These are phyloP conservation scores for Yoshiicerus persimilis DNA, from an alignment of 1,140 invertebrate genomes.

Conservation along the genomic window DNA sequence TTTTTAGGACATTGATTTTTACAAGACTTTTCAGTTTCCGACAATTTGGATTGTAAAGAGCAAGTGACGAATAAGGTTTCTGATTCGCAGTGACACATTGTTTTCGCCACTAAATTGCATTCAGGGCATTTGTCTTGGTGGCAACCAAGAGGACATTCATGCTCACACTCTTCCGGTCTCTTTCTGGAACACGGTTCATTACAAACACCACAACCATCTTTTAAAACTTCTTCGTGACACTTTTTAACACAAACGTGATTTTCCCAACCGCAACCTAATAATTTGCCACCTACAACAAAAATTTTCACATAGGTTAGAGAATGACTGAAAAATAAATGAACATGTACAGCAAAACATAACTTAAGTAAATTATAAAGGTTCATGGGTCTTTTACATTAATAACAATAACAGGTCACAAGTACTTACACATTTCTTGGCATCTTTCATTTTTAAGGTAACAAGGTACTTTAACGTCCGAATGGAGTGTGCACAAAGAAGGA, in stretches of 20 bases:
- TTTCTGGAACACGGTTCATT: conserved; percentile 67
- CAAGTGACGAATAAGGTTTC: conserved; percentile 43
- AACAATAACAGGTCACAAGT: too few species aligned
- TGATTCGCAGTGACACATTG: conserved; percentile 42
- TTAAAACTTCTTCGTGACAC: conserved; percentile 51
- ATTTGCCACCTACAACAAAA: conserved; percentile 42
- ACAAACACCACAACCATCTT: conserved; percentile 69
- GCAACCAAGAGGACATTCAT: conserved; percentile 73
- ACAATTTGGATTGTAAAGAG: conserved; percentile 29
- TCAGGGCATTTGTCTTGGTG: conserved; percentile 59
- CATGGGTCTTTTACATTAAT: too few species aligned
- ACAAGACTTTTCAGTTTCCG: conserved; percentile 57
- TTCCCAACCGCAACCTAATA: conserved; percentile 52
- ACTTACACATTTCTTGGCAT: conserved; percentile 54
- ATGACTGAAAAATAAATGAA: too few species aligned
- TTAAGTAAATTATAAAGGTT: too few species aligned
- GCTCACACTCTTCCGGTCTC: conserved; percentile 74
- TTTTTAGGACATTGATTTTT: conserved; percentile 82
- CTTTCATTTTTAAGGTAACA: conserved; percentile 51
- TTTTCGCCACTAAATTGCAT: conserved; percentile 42
- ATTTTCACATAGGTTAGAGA: too few species aligned
- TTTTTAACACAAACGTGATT: conserved; percentile 31
- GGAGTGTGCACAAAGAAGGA: conserved; percentile 28
- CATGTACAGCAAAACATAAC: too few species aligned
- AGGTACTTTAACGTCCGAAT: conserved; percentile 28